These are phyloP conservation scores for Pristionchus fissidentatus DNA, from an alignment of 2,888 invertebrate species.

Conservation along the genomic window DNA sequence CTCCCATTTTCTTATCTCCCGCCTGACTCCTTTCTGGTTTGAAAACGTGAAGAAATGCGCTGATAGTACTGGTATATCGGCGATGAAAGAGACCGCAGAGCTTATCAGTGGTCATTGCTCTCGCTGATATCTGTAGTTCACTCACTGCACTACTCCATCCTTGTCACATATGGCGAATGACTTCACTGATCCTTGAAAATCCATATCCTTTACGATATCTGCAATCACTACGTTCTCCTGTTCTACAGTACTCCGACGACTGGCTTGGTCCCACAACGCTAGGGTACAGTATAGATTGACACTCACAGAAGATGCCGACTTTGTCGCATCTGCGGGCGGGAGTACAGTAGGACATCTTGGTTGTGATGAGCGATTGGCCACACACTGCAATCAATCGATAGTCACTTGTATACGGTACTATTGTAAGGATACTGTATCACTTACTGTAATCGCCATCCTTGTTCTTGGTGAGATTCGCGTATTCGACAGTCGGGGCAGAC, in stretches of 20 bases:
- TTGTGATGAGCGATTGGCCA: neutral
- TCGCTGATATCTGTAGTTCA: neutral
- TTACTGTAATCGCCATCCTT: neutral
- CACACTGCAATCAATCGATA: neutral
- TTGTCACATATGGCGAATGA: neutral
- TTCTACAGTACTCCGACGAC: neutral
- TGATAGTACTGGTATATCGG: too few species aligned
- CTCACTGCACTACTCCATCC: neutral
- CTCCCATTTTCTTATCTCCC: too few species aligned
- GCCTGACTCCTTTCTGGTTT: too few species aligned
- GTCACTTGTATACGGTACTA: neutral
- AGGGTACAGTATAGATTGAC: neutral
- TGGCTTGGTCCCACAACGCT: too few species aligned
- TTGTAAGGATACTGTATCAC: neutral
- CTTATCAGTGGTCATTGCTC: neutral
- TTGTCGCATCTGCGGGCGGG: neutral
- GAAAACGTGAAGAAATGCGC: too few species aligned
- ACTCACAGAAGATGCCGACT: neutral
- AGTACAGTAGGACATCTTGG: neutral
- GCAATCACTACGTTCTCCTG: neutral
- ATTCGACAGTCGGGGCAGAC: neutral
- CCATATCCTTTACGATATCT: neutral
- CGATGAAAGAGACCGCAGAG: too few species aligned
- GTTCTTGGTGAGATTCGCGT: neutral
- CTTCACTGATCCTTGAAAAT: neutral